A percentile compares a stretch with the other conserved stretches of the same genome.
Evolutionary conservation across 2,888 invertebrate genomes (phyloP).

Genomic region (Steinernema scapterisci): DNA sequence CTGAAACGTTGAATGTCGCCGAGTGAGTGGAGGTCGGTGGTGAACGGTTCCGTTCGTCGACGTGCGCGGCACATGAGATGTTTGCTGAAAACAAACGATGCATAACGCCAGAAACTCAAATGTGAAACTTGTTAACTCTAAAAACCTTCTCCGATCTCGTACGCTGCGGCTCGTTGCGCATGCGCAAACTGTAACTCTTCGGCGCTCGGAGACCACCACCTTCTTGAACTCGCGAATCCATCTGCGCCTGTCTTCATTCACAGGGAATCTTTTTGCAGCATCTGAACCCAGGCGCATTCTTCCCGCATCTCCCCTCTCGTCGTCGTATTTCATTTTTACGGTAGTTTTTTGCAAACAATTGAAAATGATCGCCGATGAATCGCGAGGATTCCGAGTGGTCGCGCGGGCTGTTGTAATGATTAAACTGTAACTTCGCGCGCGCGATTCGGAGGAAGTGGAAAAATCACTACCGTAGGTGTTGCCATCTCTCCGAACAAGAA

Average conservation of each 20-base stretch:
- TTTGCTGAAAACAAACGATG: constrained; percentile 35
- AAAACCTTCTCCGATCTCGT: no score
- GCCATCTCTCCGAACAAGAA: neutral
- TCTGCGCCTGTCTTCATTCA: neutral
- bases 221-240: no score
- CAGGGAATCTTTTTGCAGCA: no score
- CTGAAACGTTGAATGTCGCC: constrained; percentile 49
- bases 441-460: constrained; percentile 15
- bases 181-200: no score
- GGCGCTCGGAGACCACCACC: no score
- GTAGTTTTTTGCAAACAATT: constrained; percentile 32
- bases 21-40: constrained; percentile 36
- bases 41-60: constrained; percentile 10
- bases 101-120: neutral
- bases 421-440: constrained; percentile 32
- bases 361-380: neutral
- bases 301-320: neutral
- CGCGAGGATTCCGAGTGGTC: constrained; percentile 10
- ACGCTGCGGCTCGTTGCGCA: no score
- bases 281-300: no score
- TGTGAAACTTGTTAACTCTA: no score
- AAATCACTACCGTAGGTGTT: constrained; percentile 26
- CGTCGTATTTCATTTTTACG: neutral
- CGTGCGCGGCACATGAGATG: constrained; percentile 25
- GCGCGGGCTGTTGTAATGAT: constrained; percentile 29